Percentiles rank a stretch among this genome's conserved stretches.
Conservation (phyloP, 2,113 vertebrate species). For the Neomonachus schauinslandi region DNA sequence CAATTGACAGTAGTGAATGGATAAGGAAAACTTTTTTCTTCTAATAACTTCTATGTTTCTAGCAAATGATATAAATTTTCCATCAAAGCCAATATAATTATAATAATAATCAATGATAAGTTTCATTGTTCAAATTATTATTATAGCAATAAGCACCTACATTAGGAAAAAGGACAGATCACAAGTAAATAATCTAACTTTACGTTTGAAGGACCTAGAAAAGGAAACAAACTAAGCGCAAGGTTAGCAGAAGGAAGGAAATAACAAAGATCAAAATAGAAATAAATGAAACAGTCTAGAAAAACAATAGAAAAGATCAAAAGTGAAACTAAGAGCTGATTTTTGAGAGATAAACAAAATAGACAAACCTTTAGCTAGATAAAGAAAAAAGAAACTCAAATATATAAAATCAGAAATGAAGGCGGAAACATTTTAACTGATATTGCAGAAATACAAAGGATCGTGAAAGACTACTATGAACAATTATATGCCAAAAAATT, state of each 20-base stretch:
- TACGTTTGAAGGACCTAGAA: neutral
- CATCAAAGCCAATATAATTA: neutral
- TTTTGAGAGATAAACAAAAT: neutral
- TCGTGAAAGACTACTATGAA: neutral
- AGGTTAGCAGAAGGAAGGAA: neutral
- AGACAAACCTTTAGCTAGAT: neutral
- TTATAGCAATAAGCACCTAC: neutral
- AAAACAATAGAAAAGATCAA: neutral
- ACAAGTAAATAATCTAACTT: neutral
- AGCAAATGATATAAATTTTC: neutral
- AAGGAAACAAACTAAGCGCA: neutral
- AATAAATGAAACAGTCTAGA: neutral
- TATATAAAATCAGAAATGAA: neutral
- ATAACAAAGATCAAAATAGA: slow-evolving; percentile 4
- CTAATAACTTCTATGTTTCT: neutral
- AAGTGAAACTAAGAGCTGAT: neutral
- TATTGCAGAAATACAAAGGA: neutral
- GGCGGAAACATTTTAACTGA: neutral
- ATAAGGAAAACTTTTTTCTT: neutral
- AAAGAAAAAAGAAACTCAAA: neutral
- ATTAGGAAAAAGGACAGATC: neutral
- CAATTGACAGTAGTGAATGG: neutral
- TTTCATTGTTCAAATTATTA: neutral
- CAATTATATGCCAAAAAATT: neutral
- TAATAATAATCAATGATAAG: neutral